These are phyloP conservation scores for Clitarchus hookeri DNA, from an alignment of 2,888 invertebrate genomes.

Conservation along the genomic window DNA sequence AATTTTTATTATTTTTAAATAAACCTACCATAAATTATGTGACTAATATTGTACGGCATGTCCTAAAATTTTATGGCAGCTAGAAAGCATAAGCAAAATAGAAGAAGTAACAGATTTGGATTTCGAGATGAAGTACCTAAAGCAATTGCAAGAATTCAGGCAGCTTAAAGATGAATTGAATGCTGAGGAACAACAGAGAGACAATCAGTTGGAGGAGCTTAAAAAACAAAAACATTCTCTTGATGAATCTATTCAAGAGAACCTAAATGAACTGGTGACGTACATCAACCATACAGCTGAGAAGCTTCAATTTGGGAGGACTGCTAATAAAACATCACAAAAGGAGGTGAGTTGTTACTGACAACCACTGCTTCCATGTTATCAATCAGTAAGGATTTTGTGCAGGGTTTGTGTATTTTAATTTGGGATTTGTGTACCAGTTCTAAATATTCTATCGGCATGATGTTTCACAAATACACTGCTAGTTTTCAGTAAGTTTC, in stretches of 20 bases:
- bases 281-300: background rate
- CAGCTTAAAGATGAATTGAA: slow-evolving; percentile 44
- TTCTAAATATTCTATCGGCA: too few relatives aligned
- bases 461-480: too few relatives aligned
- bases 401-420: too few relatives aligned
- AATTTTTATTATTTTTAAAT: too few relatives aligned
- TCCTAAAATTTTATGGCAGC: slow-evolving; percentile 42
- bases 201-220: slow-evolving; percentile 18
- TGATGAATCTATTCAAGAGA: slow-evolving; percentile 40
- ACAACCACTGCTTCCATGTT: too few relatives aligned
- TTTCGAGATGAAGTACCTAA: slow-evolving; percentile 47
- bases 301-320: background rate
- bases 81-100: slow-evolving; percentile 50
- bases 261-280: slow-evolving; percentile 34
- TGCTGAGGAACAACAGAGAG: slow-evolving; percentile 41
- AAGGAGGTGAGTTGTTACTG: slow-evolving; percentile 35
- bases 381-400: too few relatives aligned
- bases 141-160: slow-evolving; percentile 47
- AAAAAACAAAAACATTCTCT: background rate
- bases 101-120: slow-evolving; percentile 48
- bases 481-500: too few relatives aligned
- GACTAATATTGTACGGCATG: too few relatives aligned
- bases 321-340: background rate
- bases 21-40: too few relatives aligned
- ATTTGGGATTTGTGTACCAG: too few relatives aligned